phyloP scores from a whole-genome alignment of 2,888 invertebrate genomes.

The Eilema sororculum region DNA sequence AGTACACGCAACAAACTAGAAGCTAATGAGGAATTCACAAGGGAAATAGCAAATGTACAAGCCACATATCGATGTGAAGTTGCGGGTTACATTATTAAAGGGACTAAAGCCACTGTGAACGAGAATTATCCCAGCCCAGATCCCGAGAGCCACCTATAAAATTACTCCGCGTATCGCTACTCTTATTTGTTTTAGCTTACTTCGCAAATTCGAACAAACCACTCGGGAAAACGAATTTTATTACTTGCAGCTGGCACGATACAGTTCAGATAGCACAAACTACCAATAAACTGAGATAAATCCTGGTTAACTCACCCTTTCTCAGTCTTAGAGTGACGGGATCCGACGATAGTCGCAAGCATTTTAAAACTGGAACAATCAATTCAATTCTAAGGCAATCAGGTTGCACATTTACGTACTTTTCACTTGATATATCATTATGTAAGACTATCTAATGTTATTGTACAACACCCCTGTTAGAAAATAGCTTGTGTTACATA shows the following conservation, averaged over 20 bases:
- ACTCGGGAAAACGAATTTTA: constrained; percentile 74
- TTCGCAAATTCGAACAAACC: constrained; percentile 70
- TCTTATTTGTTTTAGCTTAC: constrained; percentile 74
- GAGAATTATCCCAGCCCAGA: constrained; percentile 63
- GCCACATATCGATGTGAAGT: constrained; percentile 28
- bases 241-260: constrained; percentile 66
- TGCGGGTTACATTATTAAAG: constrained; percentile 66
- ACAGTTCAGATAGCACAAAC: constrained; percentile 54
- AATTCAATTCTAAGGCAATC: constrained; percentile 34
- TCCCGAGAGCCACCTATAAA: constrained; percentile 76
- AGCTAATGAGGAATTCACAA: constrained; percentile 28
- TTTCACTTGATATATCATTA: constrained; percentile 7
- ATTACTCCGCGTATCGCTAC: constrained; percentile 69
- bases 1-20: constrained; percentile 37
- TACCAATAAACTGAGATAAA: constrained; percentile 43
- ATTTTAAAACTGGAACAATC: constrained; percentile 94
- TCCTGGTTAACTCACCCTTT: constrained; percentile 90
- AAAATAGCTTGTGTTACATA: neutral
- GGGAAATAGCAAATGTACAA: constrained; percentile 30
- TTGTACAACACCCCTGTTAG: constrained; percentile 1
- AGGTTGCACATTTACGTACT: constrained; percentile 15
- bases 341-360: constrained; percentile 96
- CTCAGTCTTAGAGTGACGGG: constrained; percentile 96
- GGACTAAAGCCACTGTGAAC: constrained; percentile 69
- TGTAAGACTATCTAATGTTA: neutral